Base-by-base conservation (phyloP, 2,888 invertebrate species). In the Boloria selene region DNA sequence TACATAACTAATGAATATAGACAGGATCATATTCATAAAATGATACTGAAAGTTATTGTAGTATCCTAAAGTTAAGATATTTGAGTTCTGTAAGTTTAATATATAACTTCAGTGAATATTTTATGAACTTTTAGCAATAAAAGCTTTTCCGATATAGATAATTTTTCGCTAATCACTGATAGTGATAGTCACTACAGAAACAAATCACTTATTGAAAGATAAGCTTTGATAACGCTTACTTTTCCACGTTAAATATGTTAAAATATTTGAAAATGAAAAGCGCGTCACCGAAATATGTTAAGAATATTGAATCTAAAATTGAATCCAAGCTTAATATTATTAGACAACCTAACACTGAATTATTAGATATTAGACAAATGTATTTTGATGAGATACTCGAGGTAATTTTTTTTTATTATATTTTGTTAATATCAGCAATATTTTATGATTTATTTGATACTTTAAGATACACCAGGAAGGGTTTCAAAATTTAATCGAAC, bases 391-490 rank as follows among this genome's bases (percentile, higher is more conserved):
- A 85, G 76, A 70, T 87, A 58, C 73, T 92, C 3, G 71, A 85
- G 77, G 90, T 90, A 73, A n/a, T 17, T 6, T 49, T 49, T 49
- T 16, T 2, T 50, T 3, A 3, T 7, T 3, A 13, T 50, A 17
- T 50, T 31, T 38, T n/a, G 5, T 26, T 16, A 45, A n/a, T 22
- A 5, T 18, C n/a, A 26, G n/a, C 2, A 16, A 14, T 50, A 45
- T 47, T n/a, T 10, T 16, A 31, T 55, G 16, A 7, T 14, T 38
- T 38, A 63, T 14, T 55, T 49, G 53, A 67, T 38, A 10, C 31
- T 82, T 81, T 26, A 76, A 92, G 90, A 78, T 92, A 65, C 90
- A 87, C 72, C 80, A 77, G 74, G 82, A 87, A 70, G 91, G 86
- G 13, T 88, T 92, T 68, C 73, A 73, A 18, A 73, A 73, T 13